Percentiles rank a stretch among this genome's conserved stretches.
Evolutionary conservation across 2,113 vertebrate genomes (phyloP).

Genomic region (Aspidoscelis tigris): DNA sequence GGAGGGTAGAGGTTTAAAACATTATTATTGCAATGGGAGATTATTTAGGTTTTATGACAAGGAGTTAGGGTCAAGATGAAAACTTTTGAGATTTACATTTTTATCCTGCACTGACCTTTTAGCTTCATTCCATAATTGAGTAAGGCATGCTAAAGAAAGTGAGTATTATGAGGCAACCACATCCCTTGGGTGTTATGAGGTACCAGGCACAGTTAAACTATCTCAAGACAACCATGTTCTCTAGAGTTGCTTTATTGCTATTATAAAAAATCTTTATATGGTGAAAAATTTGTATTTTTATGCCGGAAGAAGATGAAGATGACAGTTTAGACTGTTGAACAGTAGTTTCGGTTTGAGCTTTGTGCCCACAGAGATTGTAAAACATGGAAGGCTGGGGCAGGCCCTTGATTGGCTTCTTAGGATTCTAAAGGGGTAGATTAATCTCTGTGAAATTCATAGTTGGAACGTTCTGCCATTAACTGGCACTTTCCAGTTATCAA

Average conservation of each 20-base stretch:
- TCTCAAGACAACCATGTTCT: conserved; percentile 85
- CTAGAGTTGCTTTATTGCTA: conserved; percentile 83
- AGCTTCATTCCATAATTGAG: conserved; percentile 81
- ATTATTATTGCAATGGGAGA: conserved; percentile 46
- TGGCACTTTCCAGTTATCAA: conserved; percentile 82
- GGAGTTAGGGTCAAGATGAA: conserved; percentile 76
- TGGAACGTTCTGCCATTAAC: conserved; percentile 81
- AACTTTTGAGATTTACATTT: conserved; percentile 80
- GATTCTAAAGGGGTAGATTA: conserved; percentile 82
- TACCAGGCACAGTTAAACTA: conserved; percentile 81
- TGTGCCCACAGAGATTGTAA: conserved; percentile 80
- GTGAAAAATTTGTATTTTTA: conserved; percentile 85
- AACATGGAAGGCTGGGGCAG: conserved; percentile 71
- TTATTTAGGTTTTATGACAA: conserved; percentile 70
- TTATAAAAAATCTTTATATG: conserved; percentile 87
- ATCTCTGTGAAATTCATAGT: conserved; percentile 83
- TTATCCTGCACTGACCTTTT: conserved; percentile 80
- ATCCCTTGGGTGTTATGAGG: conserved; percentile 79
- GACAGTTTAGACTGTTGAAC: conserved; percentile 79
- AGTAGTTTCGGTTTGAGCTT: conserved; percentile 78
- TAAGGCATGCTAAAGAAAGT: conserved; percentile 75
- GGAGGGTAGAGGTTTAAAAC: conserved; percentile 30
- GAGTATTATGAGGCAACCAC: conserved; percentile 76
- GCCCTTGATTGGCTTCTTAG: conserved; percentile 75
- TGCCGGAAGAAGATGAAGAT: conserved; percentile 82